A percentile compares a stretch with the other conserved stretches of the same genome.
phyloP scores from a whole-genome alignment of 2,113 vertebrate genomes.

The Albula glossodonta region DNA sequence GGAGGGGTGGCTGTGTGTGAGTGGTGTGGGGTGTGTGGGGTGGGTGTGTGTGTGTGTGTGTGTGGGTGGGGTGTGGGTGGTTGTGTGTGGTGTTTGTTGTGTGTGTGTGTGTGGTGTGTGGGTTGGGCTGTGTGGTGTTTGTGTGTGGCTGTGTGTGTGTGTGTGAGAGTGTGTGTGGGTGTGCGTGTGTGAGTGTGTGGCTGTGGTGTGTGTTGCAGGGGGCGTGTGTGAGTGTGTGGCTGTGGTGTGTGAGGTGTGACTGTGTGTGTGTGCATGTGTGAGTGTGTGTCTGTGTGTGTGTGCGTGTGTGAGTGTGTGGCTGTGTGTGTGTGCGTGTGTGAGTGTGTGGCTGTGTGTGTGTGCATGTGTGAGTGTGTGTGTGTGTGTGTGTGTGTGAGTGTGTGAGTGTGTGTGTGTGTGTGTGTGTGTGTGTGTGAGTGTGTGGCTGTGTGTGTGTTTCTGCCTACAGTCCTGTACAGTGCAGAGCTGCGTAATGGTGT shows the following conservation, averaged over 20 bases:
- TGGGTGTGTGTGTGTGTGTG: neutral
- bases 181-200: slow-evolving; percentile 19
- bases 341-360: neutral
- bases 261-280: slow-evolving; percentile 28
- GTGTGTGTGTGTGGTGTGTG: neutral
- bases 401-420: slow-evolving; percentile 29
- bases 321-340: slow-evolving; percentile 45
- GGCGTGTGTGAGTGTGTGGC: neutral
- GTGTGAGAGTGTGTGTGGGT: slow-evolving; percentile 32
- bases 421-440: neutral
- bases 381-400: slow-evolving; percentile 8
- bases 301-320: slow-evolving; percentile 54
- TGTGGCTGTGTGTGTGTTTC: neutral
- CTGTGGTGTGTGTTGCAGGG: too few relatives aligned
- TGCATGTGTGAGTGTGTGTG: neutral
- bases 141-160: neutral
- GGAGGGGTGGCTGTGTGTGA: slow-evolving; percentile 7
- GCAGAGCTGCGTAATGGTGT: neutral
- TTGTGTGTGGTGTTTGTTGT: neutral
- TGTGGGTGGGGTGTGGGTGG: slow-evolving; percentile 30
- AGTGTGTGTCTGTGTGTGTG: slow-evolving; percentile 23
- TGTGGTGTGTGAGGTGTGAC: slow-evolving; percentile 51
- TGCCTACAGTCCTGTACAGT: neutral
- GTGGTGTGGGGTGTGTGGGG: slow-evolving; percentile 36
- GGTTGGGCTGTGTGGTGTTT: too few relatives aligned